Evolutionary conservation across 2,888 invertebrate genomes (phyloP), one percentile per base, ranked within the genome.

Genomic region (Folsomia manolachei): DNA sequence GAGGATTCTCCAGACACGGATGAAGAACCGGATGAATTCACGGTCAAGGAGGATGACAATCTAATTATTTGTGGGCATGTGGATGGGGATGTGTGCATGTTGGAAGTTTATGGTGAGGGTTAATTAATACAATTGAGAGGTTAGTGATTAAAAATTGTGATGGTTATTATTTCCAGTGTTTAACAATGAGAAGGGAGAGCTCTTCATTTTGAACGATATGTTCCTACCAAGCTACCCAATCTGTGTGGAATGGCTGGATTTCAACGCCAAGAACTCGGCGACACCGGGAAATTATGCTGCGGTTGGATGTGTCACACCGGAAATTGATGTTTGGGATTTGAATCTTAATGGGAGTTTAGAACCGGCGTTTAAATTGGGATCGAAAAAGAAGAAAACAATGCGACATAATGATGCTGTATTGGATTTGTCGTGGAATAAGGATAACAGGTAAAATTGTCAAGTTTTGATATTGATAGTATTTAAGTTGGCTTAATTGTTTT

Each of bases 241-340:
- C 14, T 94, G 94, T 82, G 88, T 97, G 67, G 97, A 97, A 84
- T 95, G 96, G 93, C 86, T 98, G 71, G 91, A 91, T 83, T 94
- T 91, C 83, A 94, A 96, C 84, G 91, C 94, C 0, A 91, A 76
- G 87, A 90, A 52, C 85, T 85, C 72, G 86, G 90, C 87, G 82
- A 82, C 76, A 75, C 14, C 79, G 88, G 92, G 91, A 21, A 97
- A 95, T 84, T 89, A 95, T 80, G 91, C 95, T 81, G 97, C 97
- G 0, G 88, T 97, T 71, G 97, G 96, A 14, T 91, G 91, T 51
- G 96, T 98, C 95, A 90, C 91, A 76, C 92, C 95, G 0, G 88
- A 92, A 60, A 96, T 98, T 71, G 92, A 95, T 81, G 89, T 98
- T n/a, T 99, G 97, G 97, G 97, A 98, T 84, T 84, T 98, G 61